These are phyloP conservation scores for Drosophila ambigua DNA, from an alignment of 1,140 invertebrate genomes.

Conservation along the genomic window DNA sequence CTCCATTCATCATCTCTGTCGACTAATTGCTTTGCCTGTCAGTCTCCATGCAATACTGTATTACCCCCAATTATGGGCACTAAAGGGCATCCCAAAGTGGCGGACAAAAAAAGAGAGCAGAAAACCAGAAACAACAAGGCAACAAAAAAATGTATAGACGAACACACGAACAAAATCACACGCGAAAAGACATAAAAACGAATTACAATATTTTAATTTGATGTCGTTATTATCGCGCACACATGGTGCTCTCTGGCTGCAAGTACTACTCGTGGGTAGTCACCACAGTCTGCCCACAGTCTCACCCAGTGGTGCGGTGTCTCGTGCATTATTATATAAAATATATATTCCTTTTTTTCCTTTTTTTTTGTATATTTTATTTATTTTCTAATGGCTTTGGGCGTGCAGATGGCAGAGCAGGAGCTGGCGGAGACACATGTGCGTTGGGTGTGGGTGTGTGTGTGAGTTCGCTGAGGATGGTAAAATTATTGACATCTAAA, in stretches of 20 bases:
- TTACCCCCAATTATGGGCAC: no score
- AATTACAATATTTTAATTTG: conserved; percentile 67
- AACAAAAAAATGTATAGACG: neutral
- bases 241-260: conserved; percentile 16
- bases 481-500: conserved; percentile 80
- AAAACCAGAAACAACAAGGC: no score
- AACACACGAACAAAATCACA: neutral
- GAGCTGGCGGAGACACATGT: conserved; percentile 13
- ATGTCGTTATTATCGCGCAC: conserved; percentile 54
- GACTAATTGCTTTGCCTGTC: no score
- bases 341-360: neutral
- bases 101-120: no score
- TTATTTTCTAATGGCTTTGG: conserved; percentile 41
- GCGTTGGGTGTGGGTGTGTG: conserved; percentile 17
- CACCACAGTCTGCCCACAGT: neutral
- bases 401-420: neutral
- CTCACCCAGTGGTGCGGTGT: neutral
- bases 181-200: conserved; percentile 32
- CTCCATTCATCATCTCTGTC: no score
- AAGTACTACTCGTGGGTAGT: no score
- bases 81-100: no score
- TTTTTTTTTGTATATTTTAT: conserved; percentile 27
- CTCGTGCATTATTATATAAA: conserved; percentile 16
- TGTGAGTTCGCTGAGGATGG: conserved; percentile 29
- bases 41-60: no score